phyloP scores from a whole-genome alignment of 2,113 vertebrate genomes.

The Seriola rivoliana region DNA sequence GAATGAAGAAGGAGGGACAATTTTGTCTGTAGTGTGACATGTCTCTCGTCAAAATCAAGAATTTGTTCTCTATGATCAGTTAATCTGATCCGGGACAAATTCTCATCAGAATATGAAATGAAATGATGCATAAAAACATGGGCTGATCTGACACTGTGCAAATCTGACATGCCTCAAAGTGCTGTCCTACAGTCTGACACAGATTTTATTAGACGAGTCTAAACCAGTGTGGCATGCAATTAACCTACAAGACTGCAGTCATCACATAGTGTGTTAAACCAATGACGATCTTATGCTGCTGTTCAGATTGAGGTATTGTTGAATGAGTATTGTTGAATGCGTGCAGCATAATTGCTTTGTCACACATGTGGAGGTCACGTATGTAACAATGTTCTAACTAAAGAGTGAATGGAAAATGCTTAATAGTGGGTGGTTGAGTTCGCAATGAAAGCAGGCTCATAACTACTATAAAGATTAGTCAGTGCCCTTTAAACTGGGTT shows the following conservation, averaged over 20 bases:
- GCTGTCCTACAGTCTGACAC: slow-evolving; percentile 1
- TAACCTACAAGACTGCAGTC: slow-evolving; percentile 5
- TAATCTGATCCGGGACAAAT: background rate
- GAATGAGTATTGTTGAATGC: background rate
- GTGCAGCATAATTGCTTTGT: background rate
- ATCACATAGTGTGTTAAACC: background rate
- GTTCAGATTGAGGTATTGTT: background rate
- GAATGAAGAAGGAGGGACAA: too few relatives aligned
- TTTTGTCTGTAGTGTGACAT: too few relatives aligned
- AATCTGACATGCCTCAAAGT: background rate
- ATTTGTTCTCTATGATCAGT: background rate
- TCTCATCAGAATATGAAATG: too few relatives aligned
- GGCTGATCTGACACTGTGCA: too few relatives aligned
- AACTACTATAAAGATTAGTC: slow-evolving; percentile 34
- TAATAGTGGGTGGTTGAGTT: background rate
- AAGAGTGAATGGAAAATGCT: background rate
- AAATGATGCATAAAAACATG: too few relatives aligned
- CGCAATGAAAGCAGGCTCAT: slow-evolving; percentile 17
- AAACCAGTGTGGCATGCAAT: slow-evolving; percentile 5
- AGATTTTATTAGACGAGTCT: slow-evolving; percentile 14
- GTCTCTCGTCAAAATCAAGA: too few relatives aligned
- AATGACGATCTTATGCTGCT: background rate
- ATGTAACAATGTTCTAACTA: background rate
- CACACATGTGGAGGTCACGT: background rate
- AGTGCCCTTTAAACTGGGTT: slow-evolving; percentile 44